Percentiles rank a stretch among this genome's conserved stretches.
These are phyloP conservation scores for Oscarella lobularis DNA, from an alignment of 37 sponge, comb jelly and placozoan species.

Conservation along the genomic window DNA sequence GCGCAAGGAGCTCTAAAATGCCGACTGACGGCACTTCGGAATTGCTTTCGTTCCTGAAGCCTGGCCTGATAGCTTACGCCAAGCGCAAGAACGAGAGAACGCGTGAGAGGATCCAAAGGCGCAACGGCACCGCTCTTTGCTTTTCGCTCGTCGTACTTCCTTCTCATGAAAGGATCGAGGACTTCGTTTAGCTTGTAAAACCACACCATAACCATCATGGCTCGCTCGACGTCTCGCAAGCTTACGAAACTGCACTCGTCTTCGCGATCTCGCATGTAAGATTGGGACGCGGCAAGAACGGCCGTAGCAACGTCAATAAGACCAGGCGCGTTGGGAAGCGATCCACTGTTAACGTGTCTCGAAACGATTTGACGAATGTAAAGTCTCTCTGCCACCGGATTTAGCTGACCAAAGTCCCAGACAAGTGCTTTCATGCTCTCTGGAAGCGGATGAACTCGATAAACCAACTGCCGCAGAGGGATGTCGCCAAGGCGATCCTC, in stretches of 20 bases:
- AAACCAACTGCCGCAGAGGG: slow-evolving; percentile 87
- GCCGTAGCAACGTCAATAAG: slow-evolving; percentile 17
- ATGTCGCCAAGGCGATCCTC: slow-evolving; percentile 32
- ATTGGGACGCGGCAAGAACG: slow-evolving; percentile 49
- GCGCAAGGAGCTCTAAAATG: slow-evolving; percentile 29
- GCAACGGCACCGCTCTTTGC: background rate
- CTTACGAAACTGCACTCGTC: slow-evolving; percentile 62
- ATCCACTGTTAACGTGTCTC: slow-evolving; percentile 20
- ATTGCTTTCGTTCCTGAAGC: slow-evolving; percentile 41
- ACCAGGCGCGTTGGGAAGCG: background rate
- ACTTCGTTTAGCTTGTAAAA: slow-evolving; percentile 10
- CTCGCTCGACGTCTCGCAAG: slow-evolving; percentile 48
- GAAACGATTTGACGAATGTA: slow-evolving; percentile 48
- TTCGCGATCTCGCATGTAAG: slow-evolving; percentile 53
- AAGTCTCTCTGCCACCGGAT: background rate
- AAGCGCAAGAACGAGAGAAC: slow-evolving; percentile 33
- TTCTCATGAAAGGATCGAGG: background rate
- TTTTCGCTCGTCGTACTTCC: background rate
- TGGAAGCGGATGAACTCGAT: slow-evolving; percentile 85
- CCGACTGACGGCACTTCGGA: slow-evolving; percentile 20
- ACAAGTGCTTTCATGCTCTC: slow-evolving; percentile 10
- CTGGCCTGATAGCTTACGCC: slow-evolving; percentile 74
- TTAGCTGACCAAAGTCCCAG: slow-evolving; percentile 28
- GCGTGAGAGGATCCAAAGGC: background rate
- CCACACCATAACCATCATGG: slow-evolving; percentile 28